A percentile compares a stretch with the other conserved stretches of the same genome.
These are phyloP conservation scores for Drosophila ezoana DNA, from an alignment of 2,888 invertebrate genomes.

Conservation along the genomic window DNA sequence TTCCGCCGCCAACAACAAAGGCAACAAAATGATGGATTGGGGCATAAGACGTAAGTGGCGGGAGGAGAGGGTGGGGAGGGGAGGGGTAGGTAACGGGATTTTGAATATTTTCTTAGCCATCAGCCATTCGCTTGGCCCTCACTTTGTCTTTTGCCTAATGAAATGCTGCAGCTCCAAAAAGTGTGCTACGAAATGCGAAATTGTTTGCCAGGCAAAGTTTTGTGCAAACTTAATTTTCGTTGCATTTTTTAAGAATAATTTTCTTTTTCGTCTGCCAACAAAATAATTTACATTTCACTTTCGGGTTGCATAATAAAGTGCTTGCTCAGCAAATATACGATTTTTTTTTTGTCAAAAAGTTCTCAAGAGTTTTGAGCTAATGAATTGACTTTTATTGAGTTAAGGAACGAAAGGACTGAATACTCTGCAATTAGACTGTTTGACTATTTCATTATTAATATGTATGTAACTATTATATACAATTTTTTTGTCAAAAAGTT, in stretches of 20 bases:
- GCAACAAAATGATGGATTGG: constrained; percentile 89
- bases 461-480: not conserved
- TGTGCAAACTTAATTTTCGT: constrained; percentile 10
- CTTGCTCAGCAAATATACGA: not conserved
- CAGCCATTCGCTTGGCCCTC: constrained; percentile 10
- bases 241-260: constrained; percentile 19
- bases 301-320: constrained; percentile 34
- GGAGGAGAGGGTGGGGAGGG: too few species aligned
- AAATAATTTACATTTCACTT: constrained; percentile 9
- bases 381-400: constrained; percentile 7
- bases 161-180: constrained; percentile 31
- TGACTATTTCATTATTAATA: too few species aligned
- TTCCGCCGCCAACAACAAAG: constrained; percentile 24
- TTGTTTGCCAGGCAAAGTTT: constrained; percentile 21
- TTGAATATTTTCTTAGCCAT: constrained; percentile 17
- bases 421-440: too few species aligned
- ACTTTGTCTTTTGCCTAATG: constrained; percentile 18
- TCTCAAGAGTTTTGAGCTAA: not conserved
- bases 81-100: not conserved
- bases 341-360: not conserved
- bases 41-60: constrained; percentile 89
- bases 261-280: not conserved
- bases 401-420: not conserved
- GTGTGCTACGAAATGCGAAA: constrained; percentile 36
- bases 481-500: constrained; percentile 3